Conservation (phyloP, 2,113 vertebrate genomes). For the Solenodon paradoxus region DNA sequence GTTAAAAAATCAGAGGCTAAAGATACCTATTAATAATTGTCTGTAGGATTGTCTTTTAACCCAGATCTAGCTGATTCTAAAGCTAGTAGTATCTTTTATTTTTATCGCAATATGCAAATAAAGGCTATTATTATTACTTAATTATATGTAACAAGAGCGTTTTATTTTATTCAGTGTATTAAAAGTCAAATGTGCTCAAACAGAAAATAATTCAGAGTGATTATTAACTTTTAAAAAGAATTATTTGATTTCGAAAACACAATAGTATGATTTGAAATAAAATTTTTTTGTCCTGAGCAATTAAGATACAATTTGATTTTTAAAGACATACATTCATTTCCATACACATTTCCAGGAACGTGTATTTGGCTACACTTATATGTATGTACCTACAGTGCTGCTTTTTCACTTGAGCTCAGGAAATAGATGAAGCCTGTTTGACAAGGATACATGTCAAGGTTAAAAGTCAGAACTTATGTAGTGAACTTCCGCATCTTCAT, state of each 20-base stretch:
- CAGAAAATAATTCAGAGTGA: background rate
- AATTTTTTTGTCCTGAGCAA: background rate
- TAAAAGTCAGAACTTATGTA: constrained; percentile 67
- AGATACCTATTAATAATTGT: background rate
- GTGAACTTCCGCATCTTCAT: constrained; percentile 62
- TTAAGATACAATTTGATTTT: constrained; percentile 24
- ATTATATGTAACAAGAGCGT: background rate
- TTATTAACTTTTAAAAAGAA: constrained; percentile 21
- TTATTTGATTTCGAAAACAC: background rate
- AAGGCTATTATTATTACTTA: background rate
- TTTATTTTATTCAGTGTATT: background rate
- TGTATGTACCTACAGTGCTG: background rate
- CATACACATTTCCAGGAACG: background rate
- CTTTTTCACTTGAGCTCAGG: background rate
- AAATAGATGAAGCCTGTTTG: background rate
- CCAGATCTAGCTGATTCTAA: background rate
- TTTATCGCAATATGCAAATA: background rate
- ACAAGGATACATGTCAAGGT: constrained; percentile 62
- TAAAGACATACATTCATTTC: constrained; percentile 16
- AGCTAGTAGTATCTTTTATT: background rate
- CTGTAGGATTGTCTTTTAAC: background rate
- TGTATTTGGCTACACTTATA: background rate
- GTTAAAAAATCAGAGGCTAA: background rate
- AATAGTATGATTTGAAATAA: background rate
- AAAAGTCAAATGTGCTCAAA: constrained; percentile 34